Base-by-base conservation (phyloP, 2,888 invertebrate species). In the Leptodirus hochenwartii region DNA sequence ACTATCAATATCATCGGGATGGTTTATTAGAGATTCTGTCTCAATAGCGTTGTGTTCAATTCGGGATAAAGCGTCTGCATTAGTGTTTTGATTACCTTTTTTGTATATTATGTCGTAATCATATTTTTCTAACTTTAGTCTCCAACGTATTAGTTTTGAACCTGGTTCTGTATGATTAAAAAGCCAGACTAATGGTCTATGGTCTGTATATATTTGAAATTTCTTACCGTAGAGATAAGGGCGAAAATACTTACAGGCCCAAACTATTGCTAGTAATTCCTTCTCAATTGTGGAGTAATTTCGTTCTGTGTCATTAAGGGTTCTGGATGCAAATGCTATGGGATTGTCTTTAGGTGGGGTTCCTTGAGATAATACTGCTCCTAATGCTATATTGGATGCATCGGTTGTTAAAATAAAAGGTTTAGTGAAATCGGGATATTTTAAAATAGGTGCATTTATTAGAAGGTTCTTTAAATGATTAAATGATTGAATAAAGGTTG, bases 41-140 rank as follows among this genome's bases (percentile, higher is more conserved):
- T 24, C 24, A 6, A 24, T n/a, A 10, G 15, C 15, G 12, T 33
- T 31, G 14, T 30, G 15, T 20, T 26, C 20, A 10, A 34, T 31
- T 8, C 34, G 10, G 5, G 26, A 31, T 17, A 34, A n/a, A 4
- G 34, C 32, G 9, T 33, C 35, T 3, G 35, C 35, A 13, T 34
- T 34, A n/a, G 22, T 27, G 32, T 34, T 34, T 23, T 27, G 16
- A 12, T 31, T 31, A 5, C 34, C 31, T 10, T 31, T 31, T 22
- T 34, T 36, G 9, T 36, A 34, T 14, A 31, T n/a, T 4, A 36
- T 24, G 3, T 31, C 33, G 17, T 25, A 37, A 20, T 34, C 22
- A 28, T 41, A 50, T 34, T 51, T 47, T 22, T 46, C 40, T 3
- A 52, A 29, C 32, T 35, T 34, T 4, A 49, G 23, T 23, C 45